These are phyloP conservation scores for Dipodomys merriami DNA, from an alignment of 2,113 vertebrate genomes.

Conservation along the genomic window DNA sequence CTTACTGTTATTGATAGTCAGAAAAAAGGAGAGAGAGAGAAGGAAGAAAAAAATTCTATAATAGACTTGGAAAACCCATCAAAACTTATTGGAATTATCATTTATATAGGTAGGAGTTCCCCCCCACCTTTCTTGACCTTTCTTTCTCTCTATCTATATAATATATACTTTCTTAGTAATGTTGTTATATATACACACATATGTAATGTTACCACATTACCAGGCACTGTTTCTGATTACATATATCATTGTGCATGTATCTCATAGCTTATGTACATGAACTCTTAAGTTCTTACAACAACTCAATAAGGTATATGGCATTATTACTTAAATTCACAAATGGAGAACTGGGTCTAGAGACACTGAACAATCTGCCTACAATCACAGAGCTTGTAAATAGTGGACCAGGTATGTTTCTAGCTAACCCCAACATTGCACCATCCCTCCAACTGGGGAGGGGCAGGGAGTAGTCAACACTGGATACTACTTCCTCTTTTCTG, in stretches of 20 bases:
- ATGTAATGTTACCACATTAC: background rate
- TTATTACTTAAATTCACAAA: background rate
- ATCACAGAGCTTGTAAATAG: background rate
- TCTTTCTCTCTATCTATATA: background rate
- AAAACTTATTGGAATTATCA: too few species aligned
- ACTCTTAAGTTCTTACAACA: constrained; percentile 4
- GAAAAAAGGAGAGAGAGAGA: too few species aligned
- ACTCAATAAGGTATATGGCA: background rate
- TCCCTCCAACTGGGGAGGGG: background rate
- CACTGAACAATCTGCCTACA: background rate
- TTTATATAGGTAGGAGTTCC: too few species aligned
- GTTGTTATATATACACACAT: too few species aligned
- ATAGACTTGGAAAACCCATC: too few species aligned
- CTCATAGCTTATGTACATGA: background rate
- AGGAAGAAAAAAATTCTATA: too few species aligned
- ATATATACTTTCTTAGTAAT: background rate
- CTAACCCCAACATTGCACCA: too few species aligned
- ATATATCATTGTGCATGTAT: background rate
- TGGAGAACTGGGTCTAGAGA: background rate
- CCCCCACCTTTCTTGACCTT: background rate
- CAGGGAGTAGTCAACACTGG: background rate
- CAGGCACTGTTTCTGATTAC: background rate
- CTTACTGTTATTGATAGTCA: too few species aligned
- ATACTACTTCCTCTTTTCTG: background rate
- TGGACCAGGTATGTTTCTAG: background rate